A percentile compares a stretch with the other conserved stretches of the same genome.
Conservation (phyloP, 92 coral and sea anemone species). For the Porites cylindrica region DNA sequence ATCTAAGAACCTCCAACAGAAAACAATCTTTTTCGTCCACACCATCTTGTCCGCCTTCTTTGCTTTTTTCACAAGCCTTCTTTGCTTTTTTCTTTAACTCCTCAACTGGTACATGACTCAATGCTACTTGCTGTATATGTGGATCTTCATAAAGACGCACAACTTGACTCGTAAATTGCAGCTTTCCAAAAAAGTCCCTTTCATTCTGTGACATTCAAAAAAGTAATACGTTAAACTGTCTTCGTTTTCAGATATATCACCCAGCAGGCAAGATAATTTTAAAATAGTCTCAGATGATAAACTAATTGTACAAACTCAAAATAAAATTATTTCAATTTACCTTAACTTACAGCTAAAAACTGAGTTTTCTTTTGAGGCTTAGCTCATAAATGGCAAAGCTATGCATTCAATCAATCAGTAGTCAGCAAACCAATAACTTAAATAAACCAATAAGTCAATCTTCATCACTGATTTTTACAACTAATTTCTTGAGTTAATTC, state of each 20-base stretch:
- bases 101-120: slow-evolving; percentile 71
- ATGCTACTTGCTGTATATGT: slow-evolving; percentile 75
- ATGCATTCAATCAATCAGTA: no score
- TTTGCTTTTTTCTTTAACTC: slow-evolving; percentile 83
- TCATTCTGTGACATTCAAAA: slow-evolving; percentile 15
- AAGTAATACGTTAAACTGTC: neutral
- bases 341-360: no score
- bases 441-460: no score
- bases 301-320: no score
- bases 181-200: slow-evolving; percentile 68
- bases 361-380: no score
- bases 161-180: slow-evolving; percentile 71
- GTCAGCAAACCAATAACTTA: no score
- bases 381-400: no score
- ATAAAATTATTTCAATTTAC: no score
- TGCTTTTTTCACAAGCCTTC: slow-evolving; percentile 63
- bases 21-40: slow-evolving; percentile 84
- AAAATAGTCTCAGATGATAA: no score
- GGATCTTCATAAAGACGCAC: slow-evolving; percentile 86
- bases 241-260: neutral
- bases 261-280: no score
- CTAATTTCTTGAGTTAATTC: no score
- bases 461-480: no score
- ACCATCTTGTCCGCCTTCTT: slow-evolving; percentile 70
- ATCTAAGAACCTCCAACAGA: slow-evolving; percentile 72